Percentiles rank a stretch among this genome's conserved stretches.
Evolutionary conservation across 1,140 invertebrate genomes (phyloP).

Genomic region (Zaprionus inermis): DNA sequence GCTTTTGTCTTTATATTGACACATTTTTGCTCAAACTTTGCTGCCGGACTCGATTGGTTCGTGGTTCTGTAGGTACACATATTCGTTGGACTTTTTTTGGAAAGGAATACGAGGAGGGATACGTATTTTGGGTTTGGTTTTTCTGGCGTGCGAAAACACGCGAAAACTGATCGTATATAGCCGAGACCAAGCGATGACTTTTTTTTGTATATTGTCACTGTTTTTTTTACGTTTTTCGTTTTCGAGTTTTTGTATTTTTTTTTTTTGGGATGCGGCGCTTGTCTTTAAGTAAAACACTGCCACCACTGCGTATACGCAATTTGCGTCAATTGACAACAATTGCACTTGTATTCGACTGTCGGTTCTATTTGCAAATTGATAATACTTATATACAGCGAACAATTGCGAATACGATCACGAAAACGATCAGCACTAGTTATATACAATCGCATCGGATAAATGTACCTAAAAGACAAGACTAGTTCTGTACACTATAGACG

Average conservation of each 20-base stretch:
- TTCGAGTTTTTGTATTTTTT: conserved; percentile 1
- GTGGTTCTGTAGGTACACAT: conserved; percentile 36
- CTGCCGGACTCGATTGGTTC: conserved; percentile 82
- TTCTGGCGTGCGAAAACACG: background rate
- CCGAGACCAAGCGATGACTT: conserved; percentile 53
- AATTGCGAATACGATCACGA: conserved; percentile 12
- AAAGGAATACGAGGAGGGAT: background rate
- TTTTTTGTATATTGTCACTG: background rate
- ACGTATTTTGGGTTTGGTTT: background rate
- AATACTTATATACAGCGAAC: conserved; percentile 52
- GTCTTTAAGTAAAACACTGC: conserved; percentile 84
- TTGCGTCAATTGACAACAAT: conserved; percentile 56
- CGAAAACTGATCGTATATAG: conserved; percentile 29
- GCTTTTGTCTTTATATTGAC: conserved; percentile 82
- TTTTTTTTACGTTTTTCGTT: background rate
- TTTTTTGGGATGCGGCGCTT: conserved; percentile 56
- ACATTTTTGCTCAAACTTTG: conserved; percentile 84
- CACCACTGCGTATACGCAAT: conserved; percentile 83
- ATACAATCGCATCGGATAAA: conserved; percentile 42
- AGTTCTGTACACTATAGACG: conserved; percentile 59
- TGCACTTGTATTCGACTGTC: conserved; percentile 65
- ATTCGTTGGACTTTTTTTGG: background rate
- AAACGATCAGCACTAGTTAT: conserved; percentile 35
- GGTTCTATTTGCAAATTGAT: conserved; percentile 42
- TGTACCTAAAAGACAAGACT: conserved; percentile 23